phyloP scores from a whole-genome alignment of 2,888 invertebrate genomes.

The Cerastis leucographa region DNA sequence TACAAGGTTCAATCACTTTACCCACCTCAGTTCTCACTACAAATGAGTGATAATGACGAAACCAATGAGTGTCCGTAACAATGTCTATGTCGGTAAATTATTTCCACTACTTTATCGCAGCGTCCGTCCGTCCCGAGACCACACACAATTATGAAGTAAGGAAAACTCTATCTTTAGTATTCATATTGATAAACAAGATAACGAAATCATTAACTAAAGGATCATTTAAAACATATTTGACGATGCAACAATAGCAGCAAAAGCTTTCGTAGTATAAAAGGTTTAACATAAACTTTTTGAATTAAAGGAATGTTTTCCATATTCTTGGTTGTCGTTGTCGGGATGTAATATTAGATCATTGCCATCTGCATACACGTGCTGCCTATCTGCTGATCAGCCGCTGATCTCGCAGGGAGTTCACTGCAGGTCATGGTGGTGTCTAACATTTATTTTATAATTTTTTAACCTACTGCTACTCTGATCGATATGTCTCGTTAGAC shows the following conservation, averaged over 20 bases:
- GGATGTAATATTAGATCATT: not conserved
- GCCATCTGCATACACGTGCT: not conserved
- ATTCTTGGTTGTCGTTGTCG: not conserved
- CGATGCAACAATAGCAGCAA: not conserved
- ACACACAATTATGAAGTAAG: conserved; percentile 36
- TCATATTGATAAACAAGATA: conserved; percentile 41
- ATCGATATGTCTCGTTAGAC: conserved; percentile 5
- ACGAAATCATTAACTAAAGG: conserved; percentile 42
- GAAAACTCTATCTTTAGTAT: conserved; percentile 40
- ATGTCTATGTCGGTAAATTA: conserved; percentile 10
- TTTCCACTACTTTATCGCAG: not conserved
- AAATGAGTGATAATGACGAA: not conserved
- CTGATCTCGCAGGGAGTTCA: conserved; percentile 7
- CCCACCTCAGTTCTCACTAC: conserved; percentile 9
- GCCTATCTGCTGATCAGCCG: not conserved
- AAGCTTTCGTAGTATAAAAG: conserved; percentile 6
- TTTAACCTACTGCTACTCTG: not conserved
- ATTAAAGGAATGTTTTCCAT: not conserved
- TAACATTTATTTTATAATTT: not conserved
- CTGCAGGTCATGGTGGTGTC: conserved; percentile 4
- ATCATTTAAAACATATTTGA: conserved; percentile 6
- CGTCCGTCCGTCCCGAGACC: conserved; percentile 33
- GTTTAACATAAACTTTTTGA: not conserved
- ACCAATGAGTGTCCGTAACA: too few relatives aligned
- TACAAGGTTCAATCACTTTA: not conserved